Evolutionary conservation across 2,888 invertebrate species (phyloP), one percentile per base, ranked within the genome.

Genomic region (Siphlonurus alternatus): DNA sequence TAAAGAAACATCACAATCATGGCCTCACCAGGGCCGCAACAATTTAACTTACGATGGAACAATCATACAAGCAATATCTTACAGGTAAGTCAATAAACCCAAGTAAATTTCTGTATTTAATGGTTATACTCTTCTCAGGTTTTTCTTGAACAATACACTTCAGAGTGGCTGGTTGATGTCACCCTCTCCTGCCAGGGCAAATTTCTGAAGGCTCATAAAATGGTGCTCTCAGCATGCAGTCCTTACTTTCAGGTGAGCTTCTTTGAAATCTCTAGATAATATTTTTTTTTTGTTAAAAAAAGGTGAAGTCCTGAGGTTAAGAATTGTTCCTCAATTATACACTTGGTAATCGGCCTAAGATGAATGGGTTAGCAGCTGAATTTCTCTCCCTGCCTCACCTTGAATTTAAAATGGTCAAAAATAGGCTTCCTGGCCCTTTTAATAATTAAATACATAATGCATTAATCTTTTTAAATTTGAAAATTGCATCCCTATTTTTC

Each of bases 171-270:
- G 22, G 78, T 78, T 3, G 80, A 80, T 71, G 78, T 78, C 51
- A 78, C 78, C 10, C 68, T 80, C 19, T 74, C 75, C 25, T 79
- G 78, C 67, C 76, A 79, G 68, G 78, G 78, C 22, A 73, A 76
- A 60, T 77, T 76, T 66, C 71, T 80, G 15, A 77, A 76, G 70
- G 79, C 78, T 3, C 80, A 80, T 67, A 77, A 76, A 70, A 74
- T 80, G 69, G 74, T 80, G 53, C 70, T 80, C n/a, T 77, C 79
- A 18, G 77, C 79, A 23, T 78, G 78, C 69, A 79, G 79, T 67
- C 72, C 73, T 1, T 78, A 78, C 69, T 79, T 79, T 69, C 74
- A 77, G 73, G 78, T 76, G 72, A 65, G 65, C 63, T 38, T 23
- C 3, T 64, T 54, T 65, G 24, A 23, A 63, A 63, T 5, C 25